Evolutionary conservation across 1,140 invertebrate species (phyloP).

Genomic region (Nephila pilipes): DNA sequence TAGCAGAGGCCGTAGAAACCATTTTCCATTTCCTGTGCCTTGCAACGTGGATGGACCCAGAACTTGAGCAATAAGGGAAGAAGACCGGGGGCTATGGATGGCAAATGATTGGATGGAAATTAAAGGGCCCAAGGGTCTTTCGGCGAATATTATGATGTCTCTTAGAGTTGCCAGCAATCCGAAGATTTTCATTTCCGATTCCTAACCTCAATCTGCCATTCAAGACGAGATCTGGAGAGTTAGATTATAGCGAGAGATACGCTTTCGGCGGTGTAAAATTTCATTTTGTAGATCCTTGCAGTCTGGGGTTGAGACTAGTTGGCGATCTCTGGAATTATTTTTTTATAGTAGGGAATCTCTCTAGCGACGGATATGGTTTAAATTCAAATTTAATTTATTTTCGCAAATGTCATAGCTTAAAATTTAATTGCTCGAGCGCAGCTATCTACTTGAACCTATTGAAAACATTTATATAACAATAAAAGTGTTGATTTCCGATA

Average conservation of each 20-base stretch:
- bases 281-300: not conserved
- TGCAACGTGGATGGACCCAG: too few relatives aligned
- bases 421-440: too few relatives aligned
- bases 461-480: too few relatives aligned
- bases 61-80: not conserved
- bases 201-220: constrained; percentile 36
- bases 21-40: constrained; percentile 26
- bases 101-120: constrained; percentile 38
- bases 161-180: not conserved
- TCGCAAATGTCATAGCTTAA: not conserved
- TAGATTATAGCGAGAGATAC: not conserved
- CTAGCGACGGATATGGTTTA: not conserved
- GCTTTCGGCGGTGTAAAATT: constrained; percentile 6
- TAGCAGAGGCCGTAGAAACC: not conserved
- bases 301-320: not conserved
- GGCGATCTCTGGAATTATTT: not conserved
- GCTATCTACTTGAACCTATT: too few relatives aligned
- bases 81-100: not conserved
- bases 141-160: not conserved
- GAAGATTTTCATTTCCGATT: constrained; percentile 30
- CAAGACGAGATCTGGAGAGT: not conserved
- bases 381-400: not conserved
- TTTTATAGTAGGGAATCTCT: not conserved
- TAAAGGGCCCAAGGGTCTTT: constrained; percentile 19
- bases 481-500: too few relatives aligned